Conservation (phyloP, 1,140 invertebrate species). For the Drosophila arawakana region DNA sequence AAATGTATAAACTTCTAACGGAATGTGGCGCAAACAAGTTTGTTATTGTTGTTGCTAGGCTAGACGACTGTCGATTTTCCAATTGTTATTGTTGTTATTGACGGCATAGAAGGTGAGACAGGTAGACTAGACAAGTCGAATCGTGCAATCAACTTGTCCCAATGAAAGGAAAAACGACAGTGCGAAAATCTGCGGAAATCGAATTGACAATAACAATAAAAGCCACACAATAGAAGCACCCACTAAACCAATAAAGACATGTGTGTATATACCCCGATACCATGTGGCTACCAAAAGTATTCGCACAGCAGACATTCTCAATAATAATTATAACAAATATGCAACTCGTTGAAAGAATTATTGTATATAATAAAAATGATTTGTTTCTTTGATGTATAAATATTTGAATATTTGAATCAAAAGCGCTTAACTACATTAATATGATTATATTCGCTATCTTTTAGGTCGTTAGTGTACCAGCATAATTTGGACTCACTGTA, state of each 20-base stretch:
- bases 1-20: slow-evolving; percentile 39
- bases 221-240: slow-evolving; percentile 5
- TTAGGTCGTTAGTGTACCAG: too few relatives aligned
- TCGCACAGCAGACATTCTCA: too few relatives aligned
- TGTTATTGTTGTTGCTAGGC: slow-evolving; percentile 41
- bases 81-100: slow-evolving; percentile 25
- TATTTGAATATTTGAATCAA: too few relatives aligned
- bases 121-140: slow-evolving; percentile 43
- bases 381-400: too few relatives aligned
- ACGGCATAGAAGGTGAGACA: slow-evolving; percentile 55
- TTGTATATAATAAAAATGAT: too few relatives aligned
- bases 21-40: slow-evolving; percentile 64
- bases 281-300: too few relatives aligned
- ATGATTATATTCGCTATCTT: too few relatives aligned
- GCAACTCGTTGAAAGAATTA: too few relatives aligned
- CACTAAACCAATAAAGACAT: slow-evolving; percentile 12
- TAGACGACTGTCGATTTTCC: slow-evolving; percentile 2
- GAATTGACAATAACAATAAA: slow-evolving; percentile 30
- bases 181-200: slow-evolving; percentile 54
- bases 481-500: too few relatives aligned
- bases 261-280: slow-evolving; percentile 10
- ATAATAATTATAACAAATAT: too few relatives aligned
- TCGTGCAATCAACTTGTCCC: slow-evolving; percentile 46
- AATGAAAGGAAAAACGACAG: slow-evolving; percentile 64
- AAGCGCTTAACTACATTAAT: too few relatives aligned